Conservation (phyloP, 2,113 vertebrate species). For the cattle (Bos taurus) region DNA sequence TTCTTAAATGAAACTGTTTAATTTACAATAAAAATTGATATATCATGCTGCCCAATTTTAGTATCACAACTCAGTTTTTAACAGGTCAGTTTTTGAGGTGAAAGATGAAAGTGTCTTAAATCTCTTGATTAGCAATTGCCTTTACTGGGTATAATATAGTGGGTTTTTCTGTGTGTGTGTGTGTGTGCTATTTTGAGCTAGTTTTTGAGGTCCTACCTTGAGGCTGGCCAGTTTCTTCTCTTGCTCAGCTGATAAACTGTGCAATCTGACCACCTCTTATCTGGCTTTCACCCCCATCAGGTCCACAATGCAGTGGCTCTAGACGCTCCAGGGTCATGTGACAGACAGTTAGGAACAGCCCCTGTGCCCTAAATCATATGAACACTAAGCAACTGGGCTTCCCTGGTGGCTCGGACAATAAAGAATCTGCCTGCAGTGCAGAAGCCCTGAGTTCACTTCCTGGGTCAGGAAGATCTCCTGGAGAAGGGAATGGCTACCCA, state of each 20-base stretch:
- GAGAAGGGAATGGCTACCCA: not conserved
- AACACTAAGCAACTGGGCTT: not conserved
- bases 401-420: not conserved
- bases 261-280: not conserved
- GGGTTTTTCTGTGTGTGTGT: no score
- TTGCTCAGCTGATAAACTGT: not conserved
- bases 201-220: not conserved
- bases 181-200: not conserved
- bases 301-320: fast-evolving
- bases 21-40: not conserved
- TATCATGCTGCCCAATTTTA: not conserved
- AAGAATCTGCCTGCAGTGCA: not conserved
- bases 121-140: not conserved
- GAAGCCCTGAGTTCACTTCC: not conserved
- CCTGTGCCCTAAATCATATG: no score
- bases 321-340: fast-evolving
- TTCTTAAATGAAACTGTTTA: not conserved
- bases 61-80: not conserved
- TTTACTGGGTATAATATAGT: not conserved
- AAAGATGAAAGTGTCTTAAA: not conserved
- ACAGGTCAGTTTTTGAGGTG: not conserved
- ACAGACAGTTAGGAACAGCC: not conserved
- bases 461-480: not conserved
- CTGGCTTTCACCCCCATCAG: not conserved
- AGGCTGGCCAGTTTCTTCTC: not conserved